These are phyloP conservation scores for Malthinus flaveolus DNA, from an alignment of 2,888 invertebrate species.

Conservation along the genomic window DNA sequence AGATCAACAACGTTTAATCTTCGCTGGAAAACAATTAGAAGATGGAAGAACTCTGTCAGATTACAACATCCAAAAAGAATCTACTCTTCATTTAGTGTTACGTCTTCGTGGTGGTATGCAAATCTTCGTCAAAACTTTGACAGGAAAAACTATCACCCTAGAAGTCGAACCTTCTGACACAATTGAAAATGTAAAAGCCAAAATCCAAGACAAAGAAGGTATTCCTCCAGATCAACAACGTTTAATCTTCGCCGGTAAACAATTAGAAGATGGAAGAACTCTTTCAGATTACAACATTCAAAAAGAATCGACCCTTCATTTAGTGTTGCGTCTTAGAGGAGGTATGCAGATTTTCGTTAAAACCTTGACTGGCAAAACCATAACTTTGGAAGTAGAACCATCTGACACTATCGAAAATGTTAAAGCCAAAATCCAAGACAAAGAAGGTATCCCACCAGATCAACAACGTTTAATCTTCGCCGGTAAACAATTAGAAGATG, in stretches of 20 bases:
- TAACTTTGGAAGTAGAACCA: constrained; percentile 61
- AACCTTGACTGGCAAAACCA: constrained; percentile 61
- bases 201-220: constrained; percentile 89
- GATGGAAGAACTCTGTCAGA: constrained; percentile 60
- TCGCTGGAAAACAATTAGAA: constrained; percentile 65
- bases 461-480: constrained; percentile 75
- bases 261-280: constrained; percentile 57
- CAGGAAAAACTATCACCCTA: constrained; percentile 62
- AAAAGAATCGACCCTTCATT: constrained; percentile 89
- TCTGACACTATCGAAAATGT: constrained; percentile 67
- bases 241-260: constrained; percentile 89
- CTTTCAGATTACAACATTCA: constrained; percentile 83
- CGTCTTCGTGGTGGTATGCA: constrained; percentile 67
- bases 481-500: constrained; percentile 69
- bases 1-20: constrained; percentile 63
- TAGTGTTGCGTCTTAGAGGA: constrained; percentile 79
- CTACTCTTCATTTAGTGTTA: constrained; percentile 60
- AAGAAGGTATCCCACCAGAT: constrained; percentile 66
- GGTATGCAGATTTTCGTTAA: constrained; percentile 68
- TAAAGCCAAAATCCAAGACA: constrained; percentile 60
- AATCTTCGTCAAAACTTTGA: constrained; percentile 63
- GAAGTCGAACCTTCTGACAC: constrained; percentile 79
- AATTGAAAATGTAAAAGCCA: constrained; percentile 92
- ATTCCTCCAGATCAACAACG: constrained; percentile 89
- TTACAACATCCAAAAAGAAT: constrained; percentile 66